Base-by-base conservation (phyloP, 1,140 invertebrate genomes). In the Nasonia giraulti region DNA sequence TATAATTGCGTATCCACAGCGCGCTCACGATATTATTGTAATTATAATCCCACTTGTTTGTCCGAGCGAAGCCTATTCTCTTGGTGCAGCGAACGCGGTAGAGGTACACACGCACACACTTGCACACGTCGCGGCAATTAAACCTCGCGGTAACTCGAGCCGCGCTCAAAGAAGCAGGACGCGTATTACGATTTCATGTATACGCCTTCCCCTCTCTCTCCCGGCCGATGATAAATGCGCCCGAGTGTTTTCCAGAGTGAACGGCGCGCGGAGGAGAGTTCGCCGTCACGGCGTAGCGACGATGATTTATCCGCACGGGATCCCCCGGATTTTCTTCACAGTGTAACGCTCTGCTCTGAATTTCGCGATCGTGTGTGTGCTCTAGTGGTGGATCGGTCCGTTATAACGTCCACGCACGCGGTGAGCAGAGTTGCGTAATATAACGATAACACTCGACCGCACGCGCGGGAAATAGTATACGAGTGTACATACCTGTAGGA, bases 81-180 rank as follows among this genome's bases (percentile, higher is more conserved):
- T 4, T 6, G 5, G 17, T 20, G 20, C 55, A 20, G 20, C 55
- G 6, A 62, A 17, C 50, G 50, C 4, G 17, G 12, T 20, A 62
- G n/a, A 62, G 55, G 55, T 62, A 17, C 50, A 55, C 12, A 17
- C 17, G 3, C 50, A 17, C 77, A 66, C 31, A 66, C 55, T 44
- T 44, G 12, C 33, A 69, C 37, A 62, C 80, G 62, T 75, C 86
- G 75, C 80, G 87, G 87, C 87, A 90, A 90, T 91, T 90, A 90
- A 89, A 89, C 79, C 87, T 83, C 89, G 88, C n/a, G n/a, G 75
- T 79, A 90, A 91, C 87, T 84, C 74, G 89, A 91, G 89, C 86
- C 84, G 84, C 74, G 83, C 40, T 78, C 75, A 44, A 78, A n/a
- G 40, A 50, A 50, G 3, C 37, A 23, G 44, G 33, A 23, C 74